Percentiles rank a stretch among this genome's conserved stretches.
phyloP scores from a whole-genome alignment of 2,888 invertebrate genomes.

The Amphipyra berbera region DNA sequence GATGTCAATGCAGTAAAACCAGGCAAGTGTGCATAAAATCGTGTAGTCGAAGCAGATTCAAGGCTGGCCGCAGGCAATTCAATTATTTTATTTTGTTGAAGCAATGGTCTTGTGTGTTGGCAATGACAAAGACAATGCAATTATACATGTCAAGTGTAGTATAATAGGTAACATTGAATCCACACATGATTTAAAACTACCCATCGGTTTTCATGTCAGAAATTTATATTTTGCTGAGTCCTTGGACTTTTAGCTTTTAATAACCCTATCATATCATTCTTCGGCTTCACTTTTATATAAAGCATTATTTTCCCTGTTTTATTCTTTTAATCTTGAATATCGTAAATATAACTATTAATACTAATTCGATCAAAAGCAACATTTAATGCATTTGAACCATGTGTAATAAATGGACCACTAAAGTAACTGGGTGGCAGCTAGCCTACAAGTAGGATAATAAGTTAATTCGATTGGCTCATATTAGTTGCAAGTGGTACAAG shows the following conservation, averaged over 20 bases:
- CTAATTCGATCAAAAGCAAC: too few relatives aligned
- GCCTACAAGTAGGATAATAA: constrained; percentile 29
- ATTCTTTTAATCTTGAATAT: too few relatives aligned
- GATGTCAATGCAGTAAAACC: constrained; percentile 19
- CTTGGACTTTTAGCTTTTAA: too few relatives aligned
- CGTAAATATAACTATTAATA: too few relatives aligned
- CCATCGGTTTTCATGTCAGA: too few relatives aligned
- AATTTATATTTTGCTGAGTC: too few relatives aligned
- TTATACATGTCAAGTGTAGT: background rate
- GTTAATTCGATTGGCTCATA: constrained; percentile 38
- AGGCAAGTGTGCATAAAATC: constrained; percentile 15
- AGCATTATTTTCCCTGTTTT: too few relatives aligned
- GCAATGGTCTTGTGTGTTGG: background rate
- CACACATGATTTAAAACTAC: too few relatives aligned
- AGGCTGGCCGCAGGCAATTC: background rate
- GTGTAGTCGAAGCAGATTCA: background rate
- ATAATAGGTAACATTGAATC: too few relatives aligned
- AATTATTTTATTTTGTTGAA: background rate
- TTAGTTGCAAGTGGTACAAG: constrained; percentile 19
- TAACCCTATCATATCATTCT: too few relatives aligned
- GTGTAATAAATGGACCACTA: constrained; percentile 18
- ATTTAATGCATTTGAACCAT: too few relatives aligned
- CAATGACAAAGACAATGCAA: background rate
- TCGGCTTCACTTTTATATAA: too few relatives aligned
- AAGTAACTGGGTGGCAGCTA: constrained; percentile 27